Percentiles rank a stretch among this genome's conserved stretches.
These are phyloP conservation scores for Tichodroma muraria DNA, from an alignment of 2,113 vertebrate genomes.

Conservation along the genomic window DNA sequence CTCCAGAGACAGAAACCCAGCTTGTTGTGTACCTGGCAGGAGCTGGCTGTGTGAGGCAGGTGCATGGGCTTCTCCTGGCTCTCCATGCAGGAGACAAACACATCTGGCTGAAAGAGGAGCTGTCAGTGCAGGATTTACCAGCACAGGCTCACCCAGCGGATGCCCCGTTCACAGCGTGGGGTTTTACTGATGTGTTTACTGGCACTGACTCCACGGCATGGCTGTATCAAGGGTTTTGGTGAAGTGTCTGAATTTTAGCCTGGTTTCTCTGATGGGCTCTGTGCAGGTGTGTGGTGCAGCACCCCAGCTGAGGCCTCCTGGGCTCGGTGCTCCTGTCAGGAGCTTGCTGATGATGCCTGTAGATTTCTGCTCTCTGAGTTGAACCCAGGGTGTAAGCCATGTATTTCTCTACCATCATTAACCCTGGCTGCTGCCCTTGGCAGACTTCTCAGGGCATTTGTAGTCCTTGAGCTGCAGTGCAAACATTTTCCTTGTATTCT, in stretches of 20 bases:
- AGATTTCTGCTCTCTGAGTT: not conserved
- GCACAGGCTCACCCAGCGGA: fast-evolving
- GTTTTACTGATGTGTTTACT: fast-evolving
- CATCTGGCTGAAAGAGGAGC: not conserved
- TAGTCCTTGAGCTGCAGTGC: not conserved
- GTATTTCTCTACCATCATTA: not conserved
- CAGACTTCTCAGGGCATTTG: not conserved
- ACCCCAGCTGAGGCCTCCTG: not conserved
- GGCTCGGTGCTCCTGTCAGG: not conserved
- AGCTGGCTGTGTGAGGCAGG: not conserved
- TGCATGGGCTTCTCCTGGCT: not conserved
- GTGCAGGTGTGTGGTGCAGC: not conserved
- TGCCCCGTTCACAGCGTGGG: fast-evolving
- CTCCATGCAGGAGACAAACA: not conserved
- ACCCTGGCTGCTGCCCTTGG: not conserved
- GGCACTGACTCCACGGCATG: fast-evolving
- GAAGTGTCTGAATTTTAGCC: not conserved
- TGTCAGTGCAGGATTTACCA: not conserved
- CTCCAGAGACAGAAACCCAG: not conserved
- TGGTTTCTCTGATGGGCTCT: not conserved
- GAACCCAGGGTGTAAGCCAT: fast-evolving
- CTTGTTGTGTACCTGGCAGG: not conserved
- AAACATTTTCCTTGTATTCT: not conserved
- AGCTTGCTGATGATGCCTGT: not conserved
- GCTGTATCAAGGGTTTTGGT: not conserved